Conservation (phyloP, 2,888 invertebrate genomes). For the Diarsia dahlii region DNA sequence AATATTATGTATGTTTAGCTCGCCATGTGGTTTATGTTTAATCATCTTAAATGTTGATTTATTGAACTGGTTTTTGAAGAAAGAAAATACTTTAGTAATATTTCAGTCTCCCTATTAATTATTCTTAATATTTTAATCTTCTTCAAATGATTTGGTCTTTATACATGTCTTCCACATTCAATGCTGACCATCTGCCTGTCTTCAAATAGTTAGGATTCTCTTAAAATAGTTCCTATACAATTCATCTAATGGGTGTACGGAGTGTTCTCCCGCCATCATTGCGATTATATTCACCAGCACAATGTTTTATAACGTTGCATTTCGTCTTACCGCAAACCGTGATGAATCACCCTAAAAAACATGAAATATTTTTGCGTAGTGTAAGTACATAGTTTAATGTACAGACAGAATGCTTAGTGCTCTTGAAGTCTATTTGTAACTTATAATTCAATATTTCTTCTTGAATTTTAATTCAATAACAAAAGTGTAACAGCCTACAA, state of each 20-base stretch:
- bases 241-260: not conserved
- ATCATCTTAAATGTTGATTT: not conserved
- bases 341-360: not conserved
- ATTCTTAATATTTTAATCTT: too few species aligned
- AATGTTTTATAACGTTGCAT: not conserved
- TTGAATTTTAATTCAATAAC: not conserved
- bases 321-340: not conserved
- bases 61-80: not conserved
- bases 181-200: not conserved
- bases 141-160: too few species aligned
- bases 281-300: not conserved
- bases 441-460: not conserved
- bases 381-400: too few species aligned
- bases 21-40: not conserved
- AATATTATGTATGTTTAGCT: not conserved
- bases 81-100: too few species aligned
- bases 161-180: not conserved
- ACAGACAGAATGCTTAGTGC: too few species aligned
- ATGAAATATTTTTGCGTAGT: not conserved
- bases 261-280: not conserved
- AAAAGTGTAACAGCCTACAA: not conserved
- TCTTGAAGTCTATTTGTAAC: too few species aligned
- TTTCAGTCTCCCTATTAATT: too few species aligned
- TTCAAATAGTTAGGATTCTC: not conserved
- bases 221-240: too few species aligned